Base-by-base conservation (phyloP, 2,797 vertebrate genomes). In the Periparus ater region DNA sequence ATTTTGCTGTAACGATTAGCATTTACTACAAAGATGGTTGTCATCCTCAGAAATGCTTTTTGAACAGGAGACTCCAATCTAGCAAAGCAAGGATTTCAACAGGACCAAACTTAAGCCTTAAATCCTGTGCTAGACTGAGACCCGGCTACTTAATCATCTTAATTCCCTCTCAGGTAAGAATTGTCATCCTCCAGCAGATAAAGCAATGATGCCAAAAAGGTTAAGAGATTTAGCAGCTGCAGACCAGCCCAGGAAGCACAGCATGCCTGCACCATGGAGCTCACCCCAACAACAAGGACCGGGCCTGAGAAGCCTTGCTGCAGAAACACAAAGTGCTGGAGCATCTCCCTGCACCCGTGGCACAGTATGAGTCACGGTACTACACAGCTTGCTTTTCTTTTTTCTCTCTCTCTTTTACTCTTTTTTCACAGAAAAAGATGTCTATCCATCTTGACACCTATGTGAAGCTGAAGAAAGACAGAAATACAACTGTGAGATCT, bases 41-140 rank as follows among this genome's bases (percentile, higher is more conserved):
- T 60, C 61, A 58, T 85, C 50, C 66, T 86, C 36, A 44, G 72
- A 91, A 93, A 77, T 67, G 38, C 62, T 84, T 81, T 70, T 30
- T n/a, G 27, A 90, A 86, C 30, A 88, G 10, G 7, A 67, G 11
- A 57, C 61, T 58, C 54, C 48, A 32, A 55, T 67, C 48, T 30
- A 82, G 45, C 48, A 86, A 82, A 73, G 58, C 47, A 65, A 70
- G 22, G 60, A 48, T 68, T 89, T 81, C 70, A 91, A 45, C 30
- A 30, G 54, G 47, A 90, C 79, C 66, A 38, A 72, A 77, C 17
- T 74, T 91, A 89, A 72, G 40, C 73, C 55, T 93, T 90, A 91
- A 93, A 94, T 91, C 80, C 83, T 27, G 21, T 67, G 55, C 79
- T 93, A 91, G 89, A 76, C 74, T 82, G 63, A 93, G 88, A 92